phyloP scores from a whole-genome alignment of 1,140 invertebrate species.

The Monochamus saltuarius region DNA sequence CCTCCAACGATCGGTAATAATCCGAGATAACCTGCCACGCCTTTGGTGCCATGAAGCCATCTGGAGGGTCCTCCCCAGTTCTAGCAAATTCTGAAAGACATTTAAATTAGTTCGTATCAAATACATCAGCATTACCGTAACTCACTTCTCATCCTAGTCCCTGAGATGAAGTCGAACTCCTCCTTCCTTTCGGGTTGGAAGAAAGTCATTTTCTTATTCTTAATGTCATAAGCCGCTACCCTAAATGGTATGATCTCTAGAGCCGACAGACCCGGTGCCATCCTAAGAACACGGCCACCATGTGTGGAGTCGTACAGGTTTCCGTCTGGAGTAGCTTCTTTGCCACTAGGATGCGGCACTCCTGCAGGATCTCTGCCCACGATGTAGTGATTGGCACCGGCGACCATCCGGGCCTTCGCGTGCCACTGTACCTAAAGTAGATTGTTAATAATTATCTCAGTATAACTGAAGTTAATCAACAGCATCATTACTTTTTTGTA shows the following conservation, averaged over 20 bases:
- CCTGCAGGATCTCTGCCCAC: constrained; percentile 98
- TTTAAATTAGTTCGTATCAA: neutral
- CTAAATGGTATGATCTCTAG: constrained; percentile 97
- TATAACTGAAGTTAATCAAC: too few species aligned
- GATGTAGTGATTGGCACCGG: constrained; percentile 98
- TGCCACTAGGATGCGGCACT: constrained; percentile 84
- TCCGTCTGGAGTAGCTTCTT: constrained; percentile 62
- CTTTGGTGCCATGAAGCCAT: constrained; percentile 95
- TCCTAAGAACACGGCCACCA: constrained; percentile 86
- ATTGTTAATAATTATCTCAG: neutral
- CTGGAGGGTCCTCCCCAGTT: constrained; percentile 82
- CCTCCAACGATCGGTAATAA: constrained; percentile 71
- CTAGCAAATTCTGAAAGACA: constrained; percentile 64
- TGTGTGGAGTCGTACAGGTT: constrained; percentile 95
- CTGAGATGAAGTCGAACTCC: constrained; percentile 98
- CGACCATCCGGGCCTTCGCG: constrained; percentile 92
- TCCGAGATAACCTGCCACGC: constrained; percentile 90
- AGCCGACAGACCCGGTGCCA: constrained; percentile 86
- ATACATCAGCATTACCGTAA: constrained; percentile 5
- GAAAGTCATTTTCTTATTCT: constrained; percentile 86
- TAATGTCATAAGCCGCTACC: constrained; percentile 95
- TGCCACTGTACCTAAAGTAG: constrained; percentile 87
- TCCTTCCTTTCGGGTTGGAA: constrained; percentile 85
- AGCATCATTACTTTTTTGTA: too few species aligned
- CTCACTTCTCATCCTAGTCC: constrained; percentile 86